Conservation (phyloP, 2,888 invertebrate species). For the Eurytoma californica region DNA sequence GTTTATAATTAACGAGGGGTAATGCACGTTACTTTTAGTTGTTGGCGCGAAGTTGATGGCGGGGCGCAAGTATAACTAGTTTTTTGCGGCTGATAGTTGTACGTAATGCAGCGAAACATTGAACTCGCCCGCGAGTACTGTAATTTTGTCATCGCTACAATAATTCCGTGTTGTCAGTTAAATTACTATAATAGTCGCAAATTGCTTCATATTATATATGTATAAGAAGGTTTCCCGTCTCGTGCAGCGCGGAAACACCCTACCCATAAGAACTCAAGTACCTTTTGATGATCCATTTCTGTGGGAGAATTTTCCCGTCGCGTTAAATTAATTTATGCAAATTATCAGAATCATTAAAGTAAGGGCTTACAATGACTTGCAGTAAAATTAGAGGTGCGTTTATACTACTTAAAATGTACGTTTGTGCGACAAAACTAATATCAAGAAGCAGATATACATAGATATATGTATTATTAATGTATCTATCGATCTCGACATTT, state of each 20-base stretch:
- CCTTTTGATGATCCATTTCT: neutral
- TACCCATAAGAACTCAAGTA: conserved; percentile 8
- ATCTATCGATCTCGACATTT: no score
- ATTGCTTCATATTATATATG: conserved; percentile 21
- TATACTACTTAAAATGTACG: no score
- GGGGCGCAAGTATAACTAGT: neutral
- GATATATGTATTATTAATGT: no score
- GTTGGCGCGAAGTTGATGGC: neutral
- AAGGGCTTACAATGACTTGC: no score
- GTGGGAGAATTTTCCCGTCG: no score
- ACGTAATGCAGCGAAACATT: conserved; percentile 5
- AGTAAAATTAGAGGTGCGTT: no score
- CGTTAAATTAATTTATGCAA: no score
- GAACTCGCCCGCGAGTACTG: conserved; percentile 4
- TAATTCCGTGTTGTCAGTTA: conserved; percentile 10
- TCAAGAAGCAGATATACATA: no score
- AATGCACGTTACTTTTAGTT: neutral
- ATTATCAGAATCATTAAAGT: no score
- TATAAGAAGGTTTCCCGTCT: conserved; percentile 2
- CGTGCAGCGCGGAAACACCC: neutral
- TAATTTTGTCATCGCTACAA: conserved; percentile 43
- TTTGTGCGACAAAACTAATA: no score
- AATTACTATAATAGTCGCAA: conserved; percentile 34
- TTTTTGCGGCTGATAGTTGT: neutral
- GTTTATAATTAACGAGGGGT: neutral